These are phyloP conservation scores for Xiphophorus birchmanni DNA, from an alignment of 2,797 vertebrate genomes.

Conservation along the genomic window DNA sequence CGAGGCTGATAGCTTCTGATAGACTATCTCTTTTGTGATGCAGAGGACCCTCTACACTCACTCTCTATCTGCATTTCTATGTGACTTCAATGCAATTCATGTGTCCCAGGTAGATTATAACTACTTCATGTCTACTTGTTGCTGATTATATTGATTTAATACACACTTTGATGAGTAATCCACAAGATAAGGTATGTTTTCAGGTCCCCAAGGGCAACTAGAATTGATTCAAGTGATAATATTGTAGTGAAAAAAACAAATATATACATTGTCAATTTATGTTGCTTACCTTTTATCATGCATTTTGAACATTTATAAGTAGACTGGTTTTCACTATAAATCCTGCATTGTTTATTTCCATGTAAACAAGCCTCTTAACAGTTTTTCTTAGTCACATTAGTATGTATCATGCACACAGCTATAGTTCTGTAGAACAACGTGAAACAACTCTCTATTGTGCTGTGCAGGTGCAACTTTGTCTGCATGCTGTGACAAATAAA, in stretches of 20 bases:
- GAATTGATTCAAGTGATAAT: background rate
- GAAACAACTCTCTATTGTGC: background rate
- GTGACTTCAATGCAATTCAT: conserved; percentile 28
- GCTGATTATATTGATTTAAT: conserved; percentile 12
- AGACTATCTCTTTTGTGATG: conserved; percentile 31
- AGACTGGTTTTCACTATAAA: background rate
- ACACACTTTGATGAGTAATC: conserved; percentile 9
- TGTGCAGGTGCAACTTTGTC: background rate
- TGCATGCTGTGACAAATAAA: background rate
- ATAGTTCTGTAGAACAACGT: conserved; percentile 5
- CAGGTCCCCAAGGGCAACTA: background rate
- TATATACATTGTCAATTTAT: background rate
- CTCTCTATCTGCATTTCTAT: conserved; percentile 20
- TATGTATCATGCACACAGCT: background rate
- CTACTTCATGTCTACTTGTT: background rate
- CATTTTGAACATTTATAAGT: conserved; percentile 9
- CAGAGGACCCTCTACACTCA: conserved; percentile 24
- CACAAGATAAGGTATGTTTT: background rate
- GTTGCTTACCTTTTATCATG: background rate
- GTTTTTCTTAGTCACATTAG: conserved; percentile 5
- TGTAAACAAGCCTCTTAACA: background rate
- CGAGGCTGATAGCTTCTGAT: conserved; percentile 51
- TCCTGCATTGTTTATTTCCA: background rate
- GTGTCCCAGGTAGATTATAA: conserved; percentile 13
- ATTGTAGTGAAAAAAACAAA: background rate